Base-by-base conservation (phyloP, 2,888 invertebrate species). In the Metellina segmentata region DNA sequence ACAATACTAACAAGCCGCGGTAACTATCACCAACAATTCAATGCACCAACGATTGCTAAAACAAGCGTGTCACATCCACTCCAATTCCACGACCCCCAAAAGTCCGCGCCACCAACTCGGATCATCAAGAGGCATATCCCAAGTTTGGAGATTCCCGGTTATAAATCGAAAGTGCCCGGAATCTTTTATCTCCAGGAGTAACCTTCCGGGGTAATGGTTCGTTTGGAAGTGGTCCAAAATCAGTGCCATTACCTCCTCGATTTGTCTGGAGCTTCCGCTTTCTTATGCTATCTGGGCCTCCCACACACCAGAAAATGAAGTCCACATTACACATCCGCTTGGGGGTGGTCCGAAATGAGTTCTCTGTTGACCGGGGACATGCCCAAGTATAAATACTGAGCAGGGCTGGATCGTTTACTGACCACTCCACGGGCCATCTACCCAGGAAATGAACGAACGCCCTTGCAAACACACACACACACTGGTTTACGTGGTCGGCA, bases 401-500 rank as follows among this genome's bases (percentile, higher is more conserved):
- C 19, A n/a, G 81, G 9, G 9, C 9, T 51, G 77, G 61, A 51
- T 61, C 83, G 83, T 86, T 78, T 86, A 34, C 86, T 78, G 86
- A 78, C 78, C 78, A 86, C 86, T 78, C 79, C 51, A 49, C n/a
- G 48, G 79, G 49, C 71, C 52, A 79, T 51, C 70, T 51, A 61
- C 19, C 70, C 86, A 86, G 86, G 79, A 86, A 86, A 86, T 86
- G 86, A 86, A 69, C 48, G 69, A 70, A 78, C 78, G 34, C 34
- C 34, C 69, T 48, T 34, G 69, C 61, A 61, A 61, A 61, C 61
- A 61, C 11, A 16, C 13, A 16, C 13, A 34, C 4, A 34, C 34
- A 34, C 34, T 34, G 9, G 20, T 20, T 34, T 51, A 83, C 83
- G 83, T 83, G 83, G 19, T 8, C 79, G 20, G 79, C 79, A 79